Conservation (phyloP, 2,113 vertebrate species). For the Aptenodytes patagonicus region DNA sequence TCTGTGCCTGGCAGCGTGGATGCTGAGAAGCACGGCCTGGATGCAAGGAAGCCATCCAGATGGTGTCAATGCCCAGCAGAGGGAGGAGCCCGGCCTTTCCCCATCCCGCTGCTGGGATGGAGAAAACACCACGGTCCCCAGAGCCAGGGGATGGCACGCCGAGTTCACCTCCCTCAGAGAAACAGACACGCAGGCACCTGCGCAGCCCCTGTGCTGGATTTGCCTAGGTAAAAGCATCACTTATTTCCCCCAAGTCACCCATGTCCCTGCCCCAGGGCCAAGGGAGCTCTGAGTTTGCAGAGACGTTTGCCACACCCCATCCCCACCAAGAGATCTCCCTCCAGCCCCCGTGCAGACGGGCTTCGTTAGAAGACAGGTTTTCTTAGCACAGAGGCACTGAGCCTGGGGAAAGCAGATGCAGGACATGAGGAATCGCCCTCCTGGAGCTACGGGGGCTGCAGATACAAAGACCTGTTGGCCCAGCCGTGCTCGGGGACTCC, state of each 20-base stretch:
- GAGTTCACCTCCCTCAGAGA: not conserved
- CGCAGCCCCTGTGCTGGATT: not conserved
- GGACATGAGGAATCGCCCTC: not conserved
- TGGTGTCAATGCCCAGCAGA: not conserved
- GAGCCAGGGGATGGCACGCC: not conserved
- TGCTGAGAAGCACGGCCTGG: not conserved
- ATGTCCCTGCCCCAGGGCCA: not conserved
- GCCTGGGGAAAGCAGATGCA: not conserved
- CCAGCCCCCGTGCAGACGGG: not conserved
- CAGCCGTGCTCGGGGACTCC: not conserved
- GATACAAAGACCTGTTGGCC: not conserved
- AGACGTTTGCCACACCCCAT: too few relatives aligned
- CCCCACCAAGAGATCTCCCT: not conserved
- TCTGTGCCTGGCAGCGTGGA: not conserved
- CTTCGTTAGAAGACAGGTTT: not conserved
- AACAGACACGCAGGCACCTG: not conserved
- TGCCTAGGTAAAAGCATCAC: not conserved
- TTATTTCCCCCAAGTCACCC: not conserved
- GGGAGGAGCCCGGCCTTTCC: not conserved
- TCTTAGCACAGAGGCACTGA: not conserved
- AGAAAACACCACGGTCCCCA: not conserved
- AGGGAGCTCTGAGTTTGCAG: not conserved
- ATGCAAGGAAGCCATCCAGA: not conserved
- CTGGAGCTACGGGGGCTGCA: not conserved
- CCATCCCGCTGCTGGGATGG: not conserved